A percentile compares a stretch with the other conserved stretches of the same genome.
Evolutionary conservation across 2,797 vertebrate species (phyloP).

Genomic region (Capromys pilorides): DNA sequence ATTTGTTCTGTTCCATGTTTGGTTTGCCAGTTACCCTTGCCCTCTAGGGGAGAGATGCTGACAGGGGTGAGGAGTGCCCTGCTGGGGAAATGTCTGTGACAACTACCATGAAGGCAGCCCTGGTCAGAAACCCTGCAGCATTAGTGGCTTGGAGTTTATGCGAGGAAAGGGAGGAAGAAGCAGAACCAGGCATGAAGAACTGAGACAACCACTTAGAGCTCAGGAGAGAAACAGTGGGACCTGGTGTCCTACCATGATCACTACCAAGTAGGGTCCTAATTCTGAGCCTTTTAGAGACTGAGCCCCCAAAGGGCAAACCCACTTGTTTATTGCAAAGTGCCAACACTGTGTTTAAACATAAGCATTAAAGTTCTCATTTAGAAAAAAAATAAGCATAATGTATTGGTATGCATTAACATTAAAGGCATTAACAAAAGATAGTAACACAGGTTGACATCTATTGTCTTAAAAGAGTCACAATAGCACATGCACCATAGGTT

Average conservation of each 20-base stretch:
- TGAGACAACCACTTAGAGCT: background rate
- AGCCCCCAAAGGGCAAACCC: background rate
- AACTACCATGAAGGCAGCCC: too few species aligned
- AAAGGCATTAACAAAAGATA: too few species aligned
- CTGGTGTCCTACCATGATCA: accelerated
- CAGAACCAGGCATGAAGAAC: background rate
- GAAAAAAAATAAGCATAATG: background rate
- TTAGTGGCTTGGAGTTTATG: too few species aligned
- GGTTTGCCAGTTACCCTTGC: background rate
- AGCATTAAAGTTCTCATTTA: background rate
- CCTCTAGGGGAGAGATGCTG: background rate
- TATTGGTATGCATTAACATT: background rate
- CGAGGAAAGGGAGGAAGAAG: background rate
- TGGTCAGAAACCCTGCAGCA: background rate
- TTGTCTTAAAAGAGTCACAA: background rate
- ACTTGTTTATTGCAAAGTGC: background rate
- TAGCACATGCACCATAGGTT: background rate
- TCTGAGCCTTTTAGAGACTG: background rate
- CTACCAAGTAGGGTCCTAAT: background rate
- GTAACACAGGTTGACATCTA: background rate
- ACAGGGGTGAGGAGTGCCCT: background rate
- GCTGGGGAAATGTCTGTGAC: too few species aligned
- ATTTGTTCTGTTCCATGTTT: background rate
- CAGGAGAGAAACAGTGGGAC: background rate
- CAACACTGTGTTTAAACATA: background rate